These are phyloP conservation scores for Pseudotriccus pelzelni DNA, from an alignment of 2,797 vertebrate genomes.

Conservation along the genomic window DNA sequence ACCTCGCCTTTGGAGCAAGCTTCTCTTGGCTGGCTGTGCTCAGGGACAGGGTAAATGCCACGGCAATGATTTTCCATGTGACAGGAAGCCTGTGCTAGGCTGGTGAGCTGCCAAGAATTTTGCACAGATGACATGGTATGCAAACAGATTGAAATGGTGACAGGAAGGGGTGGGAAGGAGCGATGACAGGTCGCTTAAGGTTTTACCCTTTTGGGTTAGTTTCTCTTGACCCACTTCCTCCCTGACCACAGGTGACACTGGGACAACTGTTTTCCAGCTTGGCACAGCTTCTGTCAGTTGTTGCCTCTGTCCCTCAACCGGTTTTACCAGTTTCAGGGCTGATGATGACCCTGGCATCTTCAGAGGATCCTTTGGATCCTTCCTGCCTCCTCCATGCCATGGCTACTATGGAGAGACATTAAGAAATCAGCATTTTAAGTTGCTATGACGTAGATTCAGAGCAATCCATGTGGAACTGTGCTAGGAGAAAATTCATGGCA, in stretches of 20 bases:
- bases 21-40: neutral
- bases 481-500: neutral
- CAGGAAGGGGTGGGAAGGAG: neutral
- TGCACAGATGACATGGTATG: neutral
- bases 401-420: neutral
- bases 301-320: neutral
- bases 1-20: fast-evolving
- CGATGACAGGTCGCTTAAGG: neutral
- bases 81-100: neutral
- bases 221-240: neutral
- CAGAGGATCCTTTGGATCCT: neutral
- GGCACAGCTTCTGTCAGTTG: neutral
- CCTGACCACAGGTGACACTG: neutral
- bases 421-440: neutral
- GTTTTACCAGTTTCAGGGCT: neutral
- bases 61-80: fast-evolving
- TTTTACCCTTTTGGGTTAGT: neutral
- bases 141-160: neutral
- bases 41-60: neutral
- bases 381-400: neutral
- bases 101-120: neutral
- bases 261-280: neutral
- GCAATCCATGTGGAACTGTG: neutral
- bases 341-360: neutral
- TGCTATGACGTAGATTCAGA: neutral